These are phyloP conservation scores for Rallus limicola DNA, from an alignment of 2,113 vertebrate species.

Conservation along the genomic window DNA sequence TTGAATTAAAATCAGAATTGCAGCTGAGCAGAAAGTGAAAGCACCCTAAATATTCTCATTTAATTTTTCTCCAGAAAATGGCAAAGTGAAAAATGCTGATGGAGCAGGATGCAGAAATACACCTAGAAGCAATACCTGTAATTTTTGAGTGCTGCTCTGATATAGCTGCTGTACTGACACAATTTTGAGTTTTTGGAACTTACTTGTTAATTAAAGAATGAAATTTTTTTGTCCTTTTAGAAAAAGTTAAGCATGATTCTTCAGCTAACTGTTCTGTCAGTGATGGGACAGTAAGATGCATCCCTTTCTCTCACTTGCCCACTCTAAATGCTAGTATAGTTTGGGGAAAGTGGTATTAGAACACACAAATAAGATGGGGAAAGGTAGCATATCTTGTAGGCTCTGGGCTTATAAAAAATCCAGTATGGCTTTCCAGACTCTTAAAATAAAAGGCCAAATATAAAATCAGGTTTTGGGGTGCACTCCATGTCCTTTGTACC, in stretches of 20 bases:
- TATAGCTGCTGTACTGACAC: not conserved
- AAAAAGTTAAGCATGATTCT: not conserved
- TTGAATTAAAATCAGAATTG: not conserved
- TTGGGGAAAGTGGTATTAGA: not conserved
- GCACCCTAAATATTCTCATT: not conserved
- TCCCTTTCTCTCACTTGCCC: not conserved
- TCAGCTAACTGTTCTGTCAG: not conserved
- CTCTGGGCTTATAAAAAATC: not conserved
- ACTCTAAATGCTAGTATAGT: not conserved
- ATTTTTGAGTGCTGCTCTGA: slow-evolving; percentile 3
- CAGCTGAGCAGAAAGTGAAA: not conserved
- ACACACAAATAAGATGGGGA: rapidly evolving
- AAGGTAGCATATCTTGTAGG: not conserved
- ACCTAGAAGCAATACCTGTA: not conserved
- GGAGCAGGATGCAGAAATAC: not conserved
- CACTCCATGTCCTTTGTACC: not conserved
- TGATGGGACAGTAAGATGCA: not conserved
- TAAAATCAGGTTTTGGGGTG: not conserved
- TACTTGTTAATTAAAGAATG: not conserved
- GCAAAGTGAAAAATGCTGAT: not conserved
- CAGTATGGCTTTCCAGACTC: not conserved
- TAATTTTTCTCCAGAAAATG: not conserved
- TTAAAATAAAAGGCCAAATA: not conserved
- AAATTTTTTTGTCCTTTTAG: not conserved
- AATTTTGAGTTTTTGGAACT: not conserved